Evolutionary conservation across 2,113 vertebrate species (phyloP), one percentile per base, ranked within the genome.

Genomic region (Heteronetta atricapilla): DNA sequence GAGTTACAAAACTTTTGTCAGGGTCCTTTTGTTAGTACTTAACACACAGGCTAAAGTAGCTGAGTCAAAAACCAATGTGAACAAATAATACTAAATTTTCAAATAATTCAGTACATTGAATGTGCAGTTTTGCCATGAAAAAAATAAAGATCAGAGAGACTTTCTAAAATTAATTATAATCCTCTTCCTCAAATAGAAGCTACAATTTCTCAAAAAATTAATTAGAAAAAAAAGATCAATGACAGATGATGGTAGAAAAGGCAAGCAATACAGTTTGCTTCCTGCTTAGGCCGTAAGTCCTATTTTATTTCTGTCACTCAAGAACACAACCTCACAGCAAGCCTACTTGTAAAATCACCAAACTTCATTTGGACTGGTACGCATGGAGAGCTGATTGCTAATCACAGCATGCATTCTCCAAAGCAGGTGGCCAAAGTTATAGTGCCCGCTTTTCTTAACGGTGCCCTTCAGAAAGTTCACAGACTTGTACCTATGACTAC

Each of bases 331-430:
- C 11, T 62, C 5, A 1, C 34, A 73, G 73, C 23, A 81, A 6
- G 38, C n/a, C 52, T 50, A 42, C 7, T 56, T 79, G 38, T 53
- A 44, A 66, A 76, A 31, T 36, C 26, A 38, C 15, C 36, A 59
- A 34, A 46, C 19, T 77, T 86, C 42, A 20, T 46, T 7, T 34
- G 50, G 40, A 4, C 29, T 11, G 18, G 34, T 20, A 13, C 38
- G 3, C 3, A 2, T 8, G 33, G 26, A 53, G 50, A 69, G 33
- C 33, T 29, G 50, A 76, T 7, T 33, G 63, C 14, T 46, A 60
- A 73, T 33, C 63, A 11, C 63, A 28, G 68, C 1, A 5, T 0
- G 1, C 0, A 0, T 25, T 50, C 75, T 48, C 38, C 72, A 46
- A 40, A 59, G 70, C 53, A 36, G 25, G n/a, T 34, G 62, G 48